Conservation (phyloP, 2,888 invertebrate genomes). For the Sinopyrophorus schimmeli region DNA sequence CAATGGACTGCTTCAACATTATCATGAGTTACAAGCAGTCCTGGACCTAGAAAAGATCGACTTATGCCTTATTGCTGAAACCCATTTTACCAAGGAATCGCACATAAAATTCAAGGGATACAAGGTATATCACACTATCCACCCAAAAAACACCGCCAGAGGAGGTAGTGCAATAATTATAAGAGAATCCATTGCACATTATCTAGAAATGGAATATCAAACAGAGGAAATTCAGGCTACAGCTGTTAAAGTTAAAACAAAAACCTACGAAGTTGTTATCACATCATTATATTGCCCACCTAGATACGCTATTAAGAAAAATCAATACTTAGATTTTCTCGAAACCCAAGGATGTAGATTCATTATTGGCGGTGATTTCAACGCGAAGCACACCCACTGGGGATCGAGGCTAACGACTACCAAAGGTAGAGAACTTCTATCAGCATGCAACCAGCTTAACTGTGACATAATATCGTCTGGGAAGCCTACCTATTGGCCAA, state of each 20-base stretch:
- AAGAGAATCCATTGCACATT: too few relatives aligned
- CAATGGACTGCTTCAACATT: conserved; percentile 34
- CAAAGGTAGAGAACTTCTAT: too few relatives aligned
- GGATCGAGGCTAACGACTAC: conserved; percentile 13
- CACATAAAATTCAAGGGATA: conserved; percentile 32
- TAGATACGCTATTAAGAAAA: conserved; percentile 17
- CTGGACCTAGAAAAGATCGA: conserved; percentile 33
- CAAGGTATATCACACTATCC: conserved; percentile 32
- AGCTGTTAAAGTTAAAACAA: conserved; percentile 22
- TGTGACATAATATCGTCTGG: conserved; percentile 10
- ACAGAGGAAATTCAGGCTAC: conserved; percentile 21
- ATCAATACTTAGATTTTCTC: conserved; percentile 14
- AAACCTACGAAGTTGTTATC: conserved; percentile 13
- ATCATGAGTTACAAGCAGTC: conserved; percentile 30
- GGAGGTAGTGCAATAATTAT: too few relatives aligned
- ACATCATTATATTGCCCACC: conserved; percentile 24
- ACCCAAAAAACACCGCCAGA: too few relatives aligned
- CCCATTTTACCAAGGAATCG: conserved; percentile 34
- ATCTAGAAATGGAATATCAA: conserved; percentile 22
- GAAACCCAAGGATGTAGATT: conserved; percentile 12
- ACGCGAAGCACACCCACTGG: conserved; percentile 9
- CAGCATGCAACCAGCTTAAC: not conserved
- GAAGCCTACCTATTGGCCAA: conserved; percentile 11
- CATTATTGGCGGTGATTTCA: conserved; percentile 12
- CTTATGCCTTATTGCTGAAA: conserved; percentile 33